phyloP scores from a whole-genome alignment of 1,140 invertebrate genomes.

The Bursaphelenchus mucronatus region DNA sequence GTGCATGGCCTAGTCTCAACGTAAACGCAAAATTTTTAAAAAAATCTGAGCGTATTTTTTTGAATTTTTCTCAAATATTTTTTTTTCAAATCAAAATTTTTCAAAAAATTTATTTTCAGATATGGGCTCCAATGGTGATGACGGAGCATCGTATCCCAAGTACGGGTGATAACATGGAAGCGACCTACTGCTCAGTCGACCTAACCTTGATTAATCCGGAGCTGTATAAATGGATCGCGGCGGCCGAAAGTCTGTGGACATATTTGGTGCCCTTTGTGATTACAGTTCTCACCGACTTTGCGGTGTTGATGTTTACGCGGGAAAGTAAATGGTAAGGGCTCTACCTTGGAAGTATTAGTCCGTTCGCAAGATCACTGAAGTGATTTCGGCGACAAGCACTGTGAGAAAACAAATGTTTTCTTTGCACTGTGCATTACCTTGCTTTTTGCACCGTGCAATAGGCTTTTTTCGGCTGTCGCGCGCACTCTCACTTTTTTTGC shows the following conservation, averaged over 20 bases:
- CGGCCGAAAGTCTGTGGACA: constrained; percentile 30
- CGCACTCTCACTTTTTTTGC: no score
- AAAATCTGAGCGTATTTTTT: no score
- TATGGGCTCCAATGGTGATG: constrained; percentile 32
- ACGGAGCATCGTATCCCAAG: constrained; percentile 20
- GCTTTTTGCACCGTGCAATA: no score
- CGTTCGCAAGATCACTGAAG: no score
- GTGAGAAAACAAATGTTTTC: no score
- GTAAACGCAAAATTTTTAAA: no score
- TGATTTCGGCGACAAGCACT: no score
- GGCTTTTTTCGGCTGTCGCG: no score
- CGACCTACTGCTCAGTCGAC: constrained; percentile 27
- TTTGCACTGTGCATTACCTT: no score
- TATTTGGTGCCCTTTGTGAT: constrained; percentile 37
- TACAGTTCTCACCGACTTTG: constrained; percentile 33
- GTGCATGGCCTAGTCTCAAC: no score
- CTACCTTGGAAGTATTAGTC: no score
- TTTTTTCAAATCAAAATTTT: background rate
- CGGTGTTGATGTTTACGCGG: constrained; percentile 27
- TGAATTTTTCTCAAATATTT: background rate
- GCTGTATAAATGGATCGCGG: constrained; percentile 41
- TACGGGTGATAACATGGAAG: background rate
- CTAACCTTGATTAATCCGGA: constrained; percentile 24
- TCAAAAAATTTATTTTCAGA: constrained; percentile 16
- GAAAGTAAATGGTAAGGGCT: constrained; percentile 34